phyloP scores from a whole-genome alignment of 1,140 invertebrate genomes.

The Pteromalus puparum region DNA sequence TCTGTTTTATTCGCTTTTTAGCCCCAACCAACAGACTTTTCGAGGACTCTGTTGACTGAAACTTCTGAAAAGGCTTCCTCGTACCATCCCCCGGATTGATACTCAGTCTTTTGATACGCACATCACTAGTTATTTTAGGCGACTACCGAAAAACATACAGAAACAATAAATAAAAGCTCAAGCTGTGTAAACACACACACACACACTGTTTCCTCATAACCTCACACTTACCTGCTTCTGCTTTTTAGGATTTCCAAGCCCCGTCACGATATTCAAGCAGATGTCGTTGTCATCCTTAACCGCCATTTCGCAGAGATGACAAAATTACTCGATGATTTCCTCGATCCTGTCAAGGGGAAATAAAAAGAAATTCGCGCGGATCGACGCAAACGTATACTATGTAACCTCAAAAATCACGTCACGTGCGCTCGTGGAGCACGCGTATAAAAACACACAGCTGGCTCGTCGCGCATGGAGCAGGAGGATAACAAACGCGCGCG shows the following conservation, averaged over 20 bases:
- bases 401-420: constrained; percentile 57
- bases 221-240: constrained; percentile 61
- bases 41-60: constrained; percentile 4
- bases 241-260: background rate
- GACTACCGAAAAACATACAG: constrained; percentile 29
- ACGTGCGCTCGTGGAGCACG: constrained; percentile 40
- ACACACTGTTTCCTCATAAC: constrained; percentile 35
- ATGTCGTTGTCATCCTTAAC: constrained; percentile 63
- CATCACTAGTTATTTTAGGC: constrained; percentile 2
- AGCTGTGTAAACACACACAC: background rate
- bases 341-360: background rate
- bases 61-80: constrained; percentile 32
- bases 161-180: background rate
- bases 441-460: background rate
- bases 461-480: background rate
- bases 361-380: background rate
- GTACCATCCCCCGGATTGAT: background rate
- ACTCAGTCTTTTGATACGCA: constrained; percentile 18
- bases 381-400: constrained; percentile 2
- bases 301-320: constrained; percentile 25
- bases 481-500: too few species aligned
- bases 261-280: constrained; percentile 62
- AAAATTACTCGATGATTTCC: background rate
- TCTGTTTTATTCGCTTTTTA: constrained; percentile 68
- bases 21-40: constrained; percentile 27